A percentile compares a stretch with the other conserved stretches of the same genome.
These are phyloP conservation scores for Natator depressus DNA, from an alignment of 2,113 vertebrate genomes.

Conservation along the genomic window DNA sequence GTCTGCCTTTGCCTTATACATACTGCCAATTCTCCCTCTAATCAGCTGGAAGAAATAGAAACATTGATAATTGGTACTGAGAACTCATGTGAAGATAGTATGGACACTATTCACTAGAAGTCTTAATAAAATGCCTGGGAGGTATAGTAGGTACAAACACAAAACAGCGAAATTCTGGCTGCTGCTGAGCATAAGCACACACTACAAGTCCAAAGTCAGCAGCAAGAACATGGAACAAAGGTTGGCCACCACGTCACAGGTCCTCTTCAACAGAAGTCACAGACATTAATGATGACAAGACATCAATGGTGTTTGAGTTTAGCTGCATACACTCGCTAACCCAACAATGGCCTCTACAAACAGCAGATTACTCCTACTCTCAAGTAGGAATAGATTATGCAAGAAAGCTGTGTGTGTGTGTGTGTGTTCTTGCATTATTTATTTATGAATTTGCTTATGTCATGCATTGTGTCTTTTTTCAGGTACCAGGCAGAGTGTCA, in stretches of 20 bases:
- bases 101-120: background rate
- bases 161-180: background rate
- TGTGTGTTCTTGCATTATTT: background rate
- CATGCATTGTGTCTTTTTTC: background rate
- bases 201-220: background rate
- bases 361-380: background rate
- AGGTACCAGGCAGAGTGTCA: background rate
- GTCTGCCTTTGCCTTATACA: background rate
- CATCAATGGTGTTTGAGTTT: background rate
- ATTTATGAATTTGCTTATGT: background rate
- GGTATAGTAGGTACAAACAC: too few relatives aligned
- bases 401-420: background rate
- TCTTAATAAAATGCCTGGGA: background rate
- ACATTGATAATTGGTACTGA: background rate
- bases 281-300: background rate
- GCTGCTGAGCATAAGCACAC: background rate
- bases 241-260: background rate
- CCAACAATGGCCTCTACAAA: background rate
- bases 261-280: background rate
- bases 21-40: rapidly evolving
- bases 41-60: rapidly evolving
- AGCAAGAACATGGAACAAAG: background rate
- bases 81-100: background rate
- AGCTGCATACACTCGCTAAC: background rate
- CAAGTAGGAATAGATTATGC: background rate